Percentiles rank a stretch among this genome's conserved stretches.
Evolutionary conservation across 2,113 vertebrate genomes (phyloP).

Genomic region (Puma concolor): DNA sequence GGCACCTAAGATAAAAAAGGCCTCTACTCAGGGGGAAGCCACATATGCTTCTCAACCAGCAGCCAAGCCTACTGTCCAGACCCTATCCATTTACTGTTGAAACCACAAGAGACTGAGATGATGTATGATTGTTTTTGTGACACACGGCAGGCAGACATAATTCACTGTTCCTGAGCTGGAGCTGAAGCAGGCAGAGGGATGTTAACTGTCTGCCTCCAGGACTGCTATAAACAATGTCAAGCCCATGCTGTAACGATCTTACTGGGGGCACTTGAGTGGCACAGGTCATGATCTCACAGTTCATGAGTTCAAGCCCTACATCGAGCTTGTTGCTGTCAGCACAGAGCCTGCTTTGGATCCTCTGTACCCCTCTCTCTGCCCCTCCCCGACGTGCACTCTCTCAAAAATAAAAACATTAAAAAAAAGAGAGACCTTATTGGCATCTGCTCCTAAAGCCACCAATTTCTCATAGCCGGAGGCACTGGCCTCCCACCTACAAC

Average conservation of each 20-base stretch:
- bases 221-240: constrained; percentile 1
- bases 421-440: not conserved
- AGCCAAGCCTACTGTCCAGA: not conserved
- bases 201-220: not conserved
- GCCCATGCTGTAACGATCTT: not conserved
- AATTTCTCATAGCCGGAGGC: not conserved
- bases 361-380: no score
- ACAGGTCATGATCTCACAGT: no score
- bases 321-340: no score
- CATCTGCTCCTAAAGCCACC: not conserved
- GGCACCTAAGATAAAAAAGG: not conserved
- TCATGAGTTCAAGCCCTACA: no score
- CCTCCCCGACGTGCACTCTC: no score
- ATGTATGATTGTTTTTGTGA: not conserved
- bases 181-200: not conserved
- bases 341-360: no score
- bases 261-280: not conserved
- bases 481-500: not conserved
- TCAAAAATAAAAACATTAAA: no score
- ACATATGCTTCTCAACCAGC: not conserved
- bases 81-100: not conserved
- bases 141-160: not conserved
- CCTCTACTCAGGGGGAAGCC: not conserved
- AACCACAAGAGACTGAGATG: not conserved
- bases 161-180: not conserved